Evolutionary conservation across 2,888 invertebrate species (phyloP).

Genomic region (Spilosoma lubricipeda): DNA sequence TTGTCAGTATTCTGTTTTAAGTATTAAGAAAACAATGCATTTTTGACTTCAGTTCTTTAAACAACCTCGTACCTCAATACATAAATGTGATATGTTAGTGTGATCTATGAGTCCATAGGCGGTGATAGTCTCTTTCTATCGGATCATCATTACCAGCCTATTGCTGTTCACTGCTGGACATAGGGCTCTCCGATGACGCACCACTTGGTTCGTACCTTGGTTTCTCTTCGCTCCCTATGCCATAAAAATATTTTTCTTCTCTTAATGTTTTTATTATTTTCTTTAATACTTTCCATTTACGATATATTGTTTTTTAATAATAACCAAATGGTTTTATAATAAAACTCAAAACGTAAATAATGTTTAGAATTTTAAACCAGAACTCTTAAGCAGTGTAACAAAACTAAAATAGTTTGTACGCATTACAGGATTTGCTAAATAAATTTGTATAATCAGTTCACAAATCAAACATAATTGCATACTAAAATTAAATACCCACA

Average conservation of each 20-base stretch:
- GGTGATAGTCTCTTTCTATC: too few species aligned
- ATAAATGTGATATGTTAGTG: too few species aligned
- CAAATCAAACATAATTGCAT: constrained; percentile 4
- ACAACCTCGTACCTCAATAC: not conserved
- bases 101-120: too few species aligned
- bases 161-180: too few species aligned
- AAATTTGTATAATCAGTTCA: not conserved
- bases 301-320: not conserved
- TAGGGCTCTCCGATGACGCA: too few species aligned
- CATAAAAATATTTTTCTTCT: too few species aligned
- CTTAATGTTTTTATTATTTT: too few species aligned
- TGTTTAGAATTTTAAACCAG: not conserved
- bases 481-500: constrained; percentile 39
- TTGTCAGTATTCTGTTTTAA: not conserved
- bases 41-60: not conserved
- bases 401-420: not conserved
- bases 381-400: not conserved
- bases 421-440: not conserved
- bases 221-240: too few species aligned
- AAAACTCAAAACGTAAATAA: too few species aligned
- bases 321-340: not conserved
- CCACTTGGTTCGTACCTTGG: too few species aligned
- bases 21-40: not conserved
- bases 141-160: too few species aligned
- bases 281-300: not conserved